Base-by-base conservation (phyloP, 2,113 vertebrate species). In the Gobius niger region DNA sequence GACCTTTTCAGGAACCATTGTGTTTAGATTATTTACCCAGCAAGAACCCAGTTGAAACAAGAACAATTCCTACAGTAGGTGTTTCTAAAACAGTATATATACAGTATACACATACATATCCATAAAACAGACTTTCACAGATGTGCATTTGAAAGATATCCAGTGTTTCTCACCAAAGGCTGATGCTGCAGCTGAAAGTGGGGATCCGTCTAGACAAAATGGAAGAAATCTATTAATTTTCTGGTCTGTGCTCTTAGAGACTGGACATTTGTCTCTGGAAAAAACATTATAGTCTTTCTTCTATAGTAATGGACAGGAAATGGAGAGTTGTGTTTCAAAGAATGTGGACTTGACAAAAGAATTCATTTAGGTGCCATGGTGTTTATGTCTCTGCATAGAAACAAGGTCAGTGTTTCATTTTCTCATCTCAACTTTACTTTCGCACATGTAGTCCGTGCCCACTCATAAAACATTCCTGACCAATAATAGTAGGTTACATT, bases 231-330 rank as follows among this genome's bases (percentile, higher is more conserved):
- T 65, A 9, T 76, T 86, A 75, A 88, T 86, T 87, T 89, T 82
- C 84, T 84, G 63, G 44, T 56, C 67, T 64, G 62, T 42, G 54
- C 67, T 82, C 13, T 77, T 54, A 47, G 75, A 80, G 72, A 77
- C 66, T 7, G 67, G 72, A 79, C 75, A 72, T 78, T 72, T 86
- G 79, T 67, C 78, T 85, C 89, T 91, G 90, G 84, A 80, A 90
- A 90, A 90, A 15, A 56, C 83, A 87, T 90, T 83, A 89, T 71
- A 65, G 64, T 56, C 71, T 67, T 10, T 68, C 76, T 75, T 68
- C 66, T 73, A 47, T 67, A 63, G 34, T 42, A 67, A 80, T 54
- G 75, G 77, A 82, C 82, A 73, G 82, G 82, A 85, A 80, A 82
- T 61, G 64, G 53, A 63, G 83, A 52, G 73, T 90, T 63, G 54